A percentile compares a stretch with the other conserved stretches of the same genome.
Evolutionary conservation across 2,113 vertebrate genomes (phyloP).

Genomic region (Spermophilus dauricus): DNA sequence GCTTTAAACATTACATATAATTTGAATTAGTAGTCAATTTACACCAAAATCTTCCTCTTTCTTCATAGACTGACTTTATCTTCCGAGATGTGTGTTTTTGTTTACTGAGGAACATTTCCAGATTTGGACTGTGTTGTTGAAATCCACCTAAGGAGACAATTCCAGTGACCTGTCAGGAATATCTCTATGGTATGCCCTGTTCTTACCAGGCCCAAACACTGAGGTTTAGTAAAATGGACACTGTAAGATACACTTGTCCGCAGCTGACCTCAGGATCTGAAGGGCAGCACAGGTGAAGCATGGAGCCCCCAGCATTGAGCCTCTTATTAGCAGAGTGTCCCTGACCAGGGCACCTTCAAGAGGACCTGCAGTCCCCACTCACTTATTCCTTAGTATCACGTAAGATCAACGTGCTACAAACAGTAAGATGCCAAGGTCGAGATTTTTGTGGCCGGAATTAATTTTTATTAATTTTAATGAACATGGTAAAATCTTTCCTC

Average conservation of each 20-base stretch:
- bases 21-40: slow-evolving; percentile 4
- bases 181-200: not conserved
- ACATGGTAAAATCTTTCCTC: not conserved
- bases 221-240: not conserved
- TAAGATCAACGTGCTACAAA: no score
- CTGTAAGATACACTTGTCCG: no score
- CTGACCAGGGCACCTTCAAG: no score
- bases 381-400: no score
- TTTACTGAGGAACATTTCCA: slow-evolving; percentile 36
- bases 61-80: not conserved
- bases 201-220: not conserved
- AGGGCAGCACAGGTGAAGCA: no score
- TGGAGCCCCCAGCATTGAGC: no score
- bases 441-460: not conserved
- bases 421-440: no score
- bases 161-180: not conserved
- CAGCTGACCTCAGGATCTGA: no score
- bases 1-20: not conserved
- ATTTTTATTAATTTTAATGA: not conserved
- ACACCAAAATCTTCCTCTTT: not conserved
- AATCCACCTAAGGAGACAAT: not conserved
- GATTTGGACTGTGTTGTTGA: not conserved
- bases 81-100: not conserved
- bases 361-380: no score
- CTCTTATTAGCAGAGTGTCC: no score